Evolutionary conservation across 2,888 invertebrate species (phyloP), one percentile per base, ranked within the genome.

Genomic region (Arrhopalites spinosus): DNA sequence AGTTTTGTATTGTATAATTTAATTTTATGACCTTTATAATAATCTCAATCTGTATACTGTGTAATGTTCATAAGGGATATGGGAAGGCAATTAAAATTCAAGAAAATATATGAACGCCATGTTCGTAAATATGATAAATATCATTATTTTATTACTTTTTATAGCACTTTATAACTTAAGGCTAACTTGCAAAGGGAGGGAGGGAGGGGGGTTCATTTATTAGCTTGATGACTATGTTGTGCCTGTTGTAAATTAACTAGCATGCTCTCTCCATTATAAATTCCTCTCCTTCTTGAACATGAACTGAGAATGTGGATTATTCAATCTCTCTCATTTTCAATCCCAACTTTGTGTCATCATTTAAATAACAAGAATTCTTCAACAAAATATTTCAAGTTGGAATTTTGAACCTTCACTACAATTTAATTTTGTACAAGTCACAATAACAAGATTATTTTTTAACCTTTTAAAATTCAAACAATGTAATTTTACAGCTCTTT

Each of bases 131-230:
- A 73, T 73, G 73, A 73, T 73, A 73, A 73, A 73, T 73, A 73
- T 73, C 66, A 73, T 73, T 73, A 73, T 50, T 73, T 73, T 73
- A 73, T 73, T 27, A 67, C 30, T 73, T 73, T 73, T 73, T 73
- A 73, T 66, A 66, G 50, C 67, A 47, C 43, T 73, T 64, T 69
- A 50, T 69, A 69, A 50, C 69, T 30, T 45, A 1, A 36, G 17
- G 29, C 64, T 64, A n/a, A 29, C 53, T 36, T 36, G 5, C 36
- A 36, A 36, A 11, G 36, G 11, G 36, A 36, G 11, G 36, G 36
- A 36, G 36, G 64, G 20, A 36, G 64, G 27, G 36, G 36, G 29
- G 64, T 36, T 29, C 64, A 43, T 64, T 64, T 64, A 64, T 64
- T 64, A 43, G 64, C 20, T 64, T 64, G 64, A 64, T 64, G n/a